Percentiles rank a stretch among this genome's conserved stretches.
Conservation (phyloP, 1,140 invertebrate species). For the Monochamus saltuarius region DNA sequence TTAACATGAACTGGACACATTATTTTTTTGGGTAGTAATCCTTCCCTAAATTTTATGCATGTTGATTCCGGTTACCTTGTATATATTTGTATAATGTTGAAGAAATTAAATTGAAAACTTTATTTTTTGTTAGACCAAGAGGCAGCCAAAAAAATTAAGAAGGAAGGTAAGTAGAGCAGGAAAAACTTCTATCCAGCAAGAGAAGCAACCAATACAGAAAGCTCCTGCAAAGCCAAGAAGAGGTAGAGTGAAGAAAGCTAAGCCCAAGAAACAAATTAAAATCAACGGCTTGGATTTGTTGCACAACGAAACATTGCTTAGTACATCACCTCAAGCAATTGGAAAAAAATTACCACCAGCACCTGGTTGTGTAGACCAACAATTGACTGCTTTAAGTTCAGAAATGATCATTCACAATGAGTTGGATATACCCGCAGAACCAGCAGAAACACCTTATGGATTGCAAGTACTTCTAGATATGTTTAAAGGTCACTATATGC, state of each 20-base stretch:
- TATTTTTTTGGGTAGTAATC: too few species aligned
- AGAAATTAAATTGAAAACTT: too few species aligned
- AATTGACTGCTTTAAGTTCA: constrained; percentile 72
- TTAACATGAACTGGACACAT: too few species aligned
- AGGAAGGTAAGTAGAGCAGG: constrained; percentile 48
- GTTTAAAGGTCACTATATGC: constrained; percentile 80
- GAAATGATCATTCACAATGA: constrained; percentile 70
- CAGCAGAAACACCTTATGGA: constrained; percentile 78
- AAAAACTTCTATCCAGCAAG: constrained; percentile 44
- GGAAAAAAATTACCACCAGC: constrained; percentile 76
- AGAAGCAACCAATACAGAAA: constrained; percentile 39
- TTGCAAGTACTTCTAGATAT: constrained; percentile 83
- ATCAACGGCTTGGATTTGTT: constrained; percentile 85
- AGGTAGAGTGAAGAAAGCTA: constrained; percentile 58
- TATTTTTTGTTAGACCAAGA: constrained; percentile 28
- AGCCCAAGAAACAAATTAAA: constrained; percentile 65
- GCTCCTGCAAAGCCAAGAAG: constrained; percentile 49
- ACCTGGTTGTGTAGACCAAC: constrained; percentile 87
- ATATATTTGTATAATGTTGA: too few species aligned
- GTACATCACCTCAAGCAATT: constrained; percentile 69
- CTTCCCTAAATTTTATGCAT: too few species aligned
- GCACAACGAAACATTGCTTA: constrained; percentile 86
- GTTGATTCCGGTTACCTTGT: too few species aligned
- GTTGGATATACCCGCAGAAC: constrained; percentile 74
- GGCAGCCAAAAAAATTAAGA: constrained; percentile 52